These are phyloP conservation scores for Caenorhabditis angaria DNA, from an alignment of 2,888 invertebrate genomes.

Conservation along the genomic window DNA sequence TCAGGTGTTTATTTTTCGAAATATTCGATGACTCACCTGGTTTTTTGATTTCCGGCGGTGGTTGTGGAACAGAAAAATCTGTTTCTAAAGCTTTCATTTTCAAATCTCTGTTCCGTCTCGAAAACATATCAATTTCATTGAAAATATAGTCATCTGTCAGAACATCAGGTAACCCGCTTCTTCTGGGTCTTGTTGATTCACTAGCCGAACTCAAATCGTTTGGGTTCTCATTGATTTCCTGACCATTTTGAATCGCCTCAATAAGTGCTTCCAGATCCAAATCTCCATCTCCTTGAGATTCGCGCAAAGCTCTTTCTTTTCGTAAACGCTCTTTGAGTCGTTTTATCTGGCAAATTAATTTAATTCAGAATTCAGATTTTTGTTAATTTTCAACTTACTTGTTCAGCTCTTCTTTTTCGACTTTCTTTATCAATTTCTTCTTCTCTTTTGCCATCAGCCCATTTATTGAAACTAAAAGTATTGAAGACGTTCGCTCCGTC, in stretches of 20 bases:
- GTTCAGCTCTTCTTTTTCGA: conserved; percentile 49
- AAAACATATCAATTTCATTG: conserved; percentile 50
- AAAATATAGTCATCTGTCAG: conserved; percentile 53
- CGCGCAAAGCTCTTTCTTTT: conserved; percentile 52
- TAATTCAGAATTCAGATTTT: background rate
- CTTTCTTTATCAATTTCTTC: conserved; percentile 62
- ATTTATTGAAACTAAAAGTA: conserved; percentile 62
- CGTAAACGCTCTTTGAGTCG: conserved; percentile 58
- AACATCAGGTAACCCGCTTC: conserved; percentile 31
- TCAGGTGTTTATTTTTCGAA: background rate
- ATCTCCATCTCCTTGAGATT: conserved; percentile 53
- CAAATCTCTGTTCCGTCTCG: conserved; percentile 19
- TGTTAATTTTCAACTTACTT: conserved; percentile 38
- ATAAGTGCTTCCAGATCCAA: conserved; percentile 57
- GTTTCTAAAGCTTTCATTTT: conserved; percentile 11
- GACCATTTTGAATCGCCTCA: conserved; percentile 55
- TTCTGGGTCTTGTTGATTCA: conserved; percentile 10
- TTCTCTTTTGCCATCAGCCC: conserved; percentile 60
- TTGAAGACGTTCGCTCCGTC: conserved; percentile 61
- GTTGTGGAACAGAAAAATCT: background rate
- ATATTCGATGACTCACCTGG: conserved; percentile 9
- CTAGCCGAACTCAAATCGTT: background rate
- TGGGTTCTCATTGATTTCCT: conserved; percentile 10
- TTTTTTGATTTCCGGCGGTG: conserved; percentile 4
- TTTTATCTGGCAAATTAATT: conserved; percentile 48